Base-by-base conservation (phyloP, 2,113 vertebrate genomes). In the Craseonycteris thonglongyai region DNA sequence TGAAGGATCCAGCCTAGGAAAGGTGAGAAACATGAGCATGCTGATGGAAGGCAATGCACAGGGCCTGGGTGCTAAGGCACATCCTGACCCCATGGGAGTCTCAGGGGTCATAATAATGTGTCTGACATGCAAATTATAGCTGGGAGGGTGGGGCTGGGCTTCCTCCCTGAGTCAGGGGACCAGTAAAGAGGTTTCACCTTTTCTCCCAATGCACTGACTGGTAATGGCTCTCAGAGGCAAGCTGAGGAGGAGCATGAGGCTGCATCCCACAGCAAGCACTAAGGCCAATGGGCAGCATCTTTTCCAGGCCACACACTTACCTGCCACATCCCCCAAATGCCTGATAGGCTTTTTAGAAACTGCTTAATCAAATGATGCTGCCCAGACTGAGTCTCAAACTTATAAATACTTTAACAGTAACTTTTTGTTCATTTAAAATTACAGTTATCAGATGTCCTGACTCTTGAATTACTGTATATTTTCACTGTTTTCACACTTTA, bases 241-340 rank as follows among this genome's bases (percentile, higher is more conserved):
- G 38, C 38, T 18, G 21, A 79, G 69, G 47, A 61, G 42, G 56
- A 19, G n/a, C 56, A 13, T 0, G 38, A 45, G 47, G 80, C 26
- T 59, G 59, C n/a, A 47, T 18, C 54, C 12, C 0, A 6, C 16
- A 49, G 45, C 5, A 33, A 45, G 38, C 11, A 9, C 5, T 0
- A 5, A 49, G 40, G 65, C 33, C 56, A 14, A 40, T 3, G 10
- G 54, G n/a, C 79, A 54, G 49, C 0, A 4, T 56, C 49, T 61
- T 58, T 56, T n/a, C 38, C 18, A 5, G 51, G 19, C 14, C 2
- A 1, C 26, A 63, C 0, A 6, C 12, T 75, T 15, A 49, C 47
- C 30, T 4, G 35, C 42, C 3, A 0, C 2, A 11, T 54, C 24
- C 42, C 75, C 40, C 38, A 26, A 26, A 30, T 49, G 61, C 71